A percentile compares a stretch with the other conserved stretches of the same genome.
Conservation (phyloP, 2,888 invertebrate genomes). For the Eupeodes latifasciatus region DNA sequence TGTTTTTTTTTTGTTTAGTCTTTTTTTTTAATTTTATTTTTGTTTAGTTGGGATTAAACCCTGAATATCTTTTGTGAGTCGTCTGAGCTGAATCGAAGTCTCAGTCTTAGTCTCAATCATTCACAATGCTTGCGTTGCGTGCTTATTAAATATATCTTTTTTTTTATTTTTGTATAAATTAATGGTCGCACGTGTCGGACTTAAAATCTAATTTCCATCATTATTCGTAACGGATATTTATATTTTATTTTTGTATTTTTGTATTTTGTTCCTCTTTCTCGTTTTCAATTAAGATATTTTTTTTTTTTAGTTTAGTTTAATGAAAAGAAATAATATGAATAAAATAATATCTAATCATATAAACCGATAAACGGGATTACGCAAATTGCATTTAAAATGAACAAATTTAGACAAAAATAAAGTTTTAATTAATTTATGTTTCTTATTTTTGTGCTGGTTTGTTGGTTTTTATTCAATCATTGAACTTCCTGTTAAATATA, state of each 20-base stretch:
- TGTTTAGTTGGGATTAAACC: slow-evolving; percentile 5
- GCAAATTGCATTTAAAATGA: slow-evolving; percentile 39
- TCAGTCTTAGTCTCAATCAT: slow-evolving; percentile 11
- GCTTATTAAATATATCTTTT: slow-evolving; percentile 45
- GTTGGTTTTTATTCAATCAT: slow-evolving; percentile 45
- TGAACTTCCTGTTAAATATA: slow-evolving; percentile 67
- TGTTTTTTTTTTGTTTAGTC: slow-evolving; percentile 40
- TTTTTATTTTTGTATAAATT: slow-evolving; percentile 54
- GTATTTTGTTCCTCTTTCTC: slow-evolving; percentile 30
- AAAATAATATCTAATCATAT: slow-evolving; percentile 35
- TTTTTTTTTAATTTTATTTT: slow-evolving; percentile 45
- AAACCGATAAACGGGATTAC: slow-evolving; percentile 24
- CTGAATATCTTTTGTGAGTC: slow-evolving; percentile 1
- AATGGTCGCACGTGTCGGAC: slow-evolving; percentile 71
- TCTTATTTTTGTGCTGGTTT: not conserved
- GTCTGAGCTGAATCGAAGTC: no score
- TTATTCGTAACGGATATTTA: slow-evolving; percentile 71
- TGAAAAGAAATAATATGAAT: slow-evolving; percentile 33
- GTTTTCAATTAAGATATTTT: slow-evolving; percentile 48
- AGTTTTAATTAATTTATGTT: slow-evolving; percentile 39
- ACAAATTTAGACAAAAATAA: slow-evolving; percentile 47
- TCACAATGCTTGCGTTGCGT: slow-evolving; percentile 47
- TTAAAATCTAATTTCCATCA: slow-evolving; percentile 69
- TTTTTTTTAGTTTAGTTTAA: not conserved
- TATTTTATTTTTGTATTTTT: not conserved